Evolutionary conservation across 2,797 vertebrate species (phyloP).

Genomic region (Adelosebastes latens): DNA sequence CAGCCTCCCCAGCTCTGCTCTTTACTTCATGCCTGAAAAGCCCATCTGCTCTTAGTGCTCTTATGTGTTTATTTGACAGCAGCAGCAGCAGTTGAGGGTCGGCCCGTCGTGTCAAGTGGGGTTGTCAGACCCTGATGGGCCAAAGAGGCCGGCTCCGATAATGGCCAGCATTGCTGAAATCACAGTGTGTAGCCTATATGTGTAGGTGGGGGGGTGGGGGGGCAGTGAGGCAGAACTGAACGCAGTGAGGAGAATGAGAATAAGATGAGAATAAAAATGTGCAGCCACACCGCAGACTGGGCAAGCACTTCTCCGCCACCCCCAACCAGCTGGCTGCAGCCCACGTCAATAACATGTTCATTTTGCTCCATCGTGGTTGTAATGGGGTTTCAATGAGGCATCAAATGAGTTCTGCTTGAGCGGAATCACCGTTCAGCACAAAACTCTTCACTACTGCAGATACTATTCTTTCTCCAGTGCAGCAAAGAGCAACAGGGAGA

Average conservation of each 20-base stretch:
- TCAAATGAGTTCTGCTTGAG: constrained; percentile 77
- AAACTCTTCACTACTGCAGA: constrained; percentile 40
- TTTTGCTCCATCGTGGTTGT: constrained; percentile 64
- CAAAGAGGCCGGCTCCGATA: constrained; percentile 21
- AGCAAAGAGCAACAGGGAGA: background rate
- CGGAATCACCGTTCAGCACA: constrained; percentile 62
- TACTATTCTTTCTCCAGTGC: constrained; percentile 34
- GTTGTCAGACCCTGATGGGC: constrained; percentile 40
- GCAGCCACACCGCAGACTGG: constrained; percentile 16
- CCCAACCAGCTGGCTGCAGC: constrained; percentile 33
- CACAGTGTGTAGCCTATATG: constrained; percentile 5
- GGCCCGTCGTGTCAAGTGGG: constrained; percentile 42
- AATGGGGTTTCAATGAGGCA: constrained; percentile 78
- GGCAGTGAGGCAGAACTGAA: constrained; percentile 18
- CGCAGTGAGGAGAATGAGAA: constrained; percentile 34
- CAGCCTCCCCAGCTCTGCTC: background rate
- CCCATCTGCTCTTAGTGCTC: constrained; percentile 33
- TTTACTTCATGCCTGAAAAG: constrained; percentile 3
- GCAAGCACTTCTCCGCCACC: background rate
- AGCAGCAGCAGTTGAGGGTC: constrained; percentile 1
- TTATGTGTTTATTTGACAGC: constrained; percentile 43
- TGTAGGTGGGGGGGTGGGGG: background rate
- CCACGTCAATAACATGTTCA: constrained; percentile 58
- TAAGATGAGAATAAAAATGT: constrained; percentile 49
- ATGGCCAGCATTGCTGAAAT: constrained; percentile 23